Evolutionary conservation across 2,113 vertebrate species (phyloP).

Genomic region (Corythoichthys intestinalis): DNA sequence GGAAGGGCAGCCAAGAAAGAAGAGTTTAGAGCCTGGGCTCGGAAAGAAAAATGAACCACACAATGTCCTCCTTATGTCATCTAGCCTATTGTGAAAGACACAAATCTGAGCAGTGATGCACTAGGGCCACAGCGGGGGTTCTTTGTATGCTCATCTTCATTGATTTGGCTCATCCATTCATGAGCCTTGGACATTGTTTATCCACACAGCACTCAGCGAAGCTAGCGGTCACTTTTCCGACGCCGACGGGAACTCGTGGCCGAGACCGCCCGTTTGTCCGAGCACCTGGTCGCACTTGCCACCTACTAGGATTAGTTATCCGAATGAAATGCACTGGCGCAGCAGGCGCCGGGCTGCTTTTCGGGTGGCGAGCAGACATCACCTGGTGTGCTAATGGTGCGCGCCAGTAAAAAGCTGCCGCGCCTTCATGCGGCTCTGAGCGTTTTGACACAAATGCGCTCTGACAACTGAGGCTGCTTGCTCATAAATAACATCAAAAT

Average conservation of each 20-base stretch:
- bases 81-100: constrained; percentile 73
- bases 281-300: constrained; percentile 67
- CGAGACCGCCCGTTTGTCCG: constrained; percentile 50
- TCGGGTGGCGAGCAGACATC: constrained; percentile 44
- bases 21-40: constrained; percentile 33
- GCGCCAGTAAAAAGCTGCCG: constrained; percentile 63
- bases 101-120: constrained; percentile 75
- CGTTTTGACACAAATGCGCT: constrained; percentile 77
- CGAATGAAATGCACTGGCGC: constrained; percentile 58
- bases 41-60: constrained; percentile 70
- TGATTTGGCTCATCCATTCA: constrained; percentile 76
- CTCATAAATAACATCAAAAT: constrained; percentile 76
- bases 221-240: constrained; percentile 41
- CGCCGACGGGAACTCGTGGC: constrained; percentile 43
- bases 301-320: constrained; percentile 65
- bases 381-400: constrained; percentile 52
- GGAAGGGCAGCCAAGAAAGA: constrained; percentile 55
- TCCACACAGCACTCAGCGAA: constrained; percentile 60
- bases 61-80: constrained; percentile 76
- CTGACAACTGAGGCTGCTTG: constrained; percentile 75
- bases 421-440: constrained; percentile 73
- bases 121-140: constrained; percentile 69
- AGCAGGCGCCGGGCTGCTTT: constrained; percentile 42
- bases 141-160: constrained; percentile 76
- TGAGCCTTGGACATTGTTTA: constrained; percentile 69